Percentiles rank a stretch among this genome's conserved stretches.
Conservation (phyloP, 1,140 invertebrate genomes). For the Zaprionus ghesquierei region DNA sequence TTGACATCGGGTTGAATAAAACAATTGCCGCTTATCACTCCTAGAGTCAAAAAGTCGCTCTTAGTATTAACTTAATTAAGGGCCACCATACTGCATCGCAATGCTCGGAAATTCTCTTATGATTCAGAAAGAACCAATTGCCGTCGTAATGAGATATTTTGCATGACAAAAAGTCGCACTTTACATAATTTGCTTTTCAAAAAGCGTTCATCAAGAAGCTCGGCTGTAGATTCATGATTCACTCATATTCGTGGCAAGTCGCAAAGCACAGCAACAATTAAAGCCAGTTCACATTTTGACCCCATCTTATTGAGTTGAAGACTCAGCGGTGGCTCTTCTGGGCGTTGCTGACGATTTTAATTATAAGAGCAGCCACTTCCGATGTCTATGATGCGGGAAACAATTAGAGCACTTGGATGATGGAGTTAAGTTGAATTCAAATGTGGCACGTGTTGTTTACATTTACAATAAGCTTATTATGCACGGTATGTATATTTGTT, state of each 20-base stretch:
- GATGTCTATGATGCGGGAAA: conserved; percentile 76
- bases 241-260: conserved; percentile 23
- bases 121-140: conserved; percentile 23
- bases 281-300: conserved; percentile 70
- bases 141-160: conserved; percentile 30
- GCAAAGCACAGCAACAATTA: conserved; percentile 50
- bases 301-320: conserved; percentile 61
- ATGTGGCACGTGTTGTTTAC: conserved; percentile 51
- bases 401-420: conserved; percentile 65
- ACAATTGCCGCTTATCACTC: conserved; percentile 3
- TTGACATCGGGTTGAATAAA: not conserved
- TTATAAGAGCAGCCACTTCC: conserved; percentile 62
- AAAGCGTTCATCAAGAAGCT: conserved; percentile 11
- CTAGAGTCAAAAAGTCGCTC: conserved; percentile 24
- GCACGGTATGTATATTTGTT: not conserved
- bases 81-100: not conserved
- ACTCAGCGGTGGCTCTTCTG: conserved; percentile 45
- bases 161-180: conserved; percentile 59
- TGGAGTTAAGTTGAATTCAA: conserved; percentile 41
- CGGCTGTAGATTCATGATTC: conserved; percentile 35
- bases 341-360: conserved; percentile 75
- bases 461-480: not conserved
- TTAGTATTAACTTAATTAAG: conserved; percentile 35
- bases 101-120: not conserved
- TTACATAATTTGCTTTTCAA: conserved; percentile 63